phyloP scores from a whole-genome alignment of 1,140 invertebrate species.

The Drosophila nigrodunni region DNA sequence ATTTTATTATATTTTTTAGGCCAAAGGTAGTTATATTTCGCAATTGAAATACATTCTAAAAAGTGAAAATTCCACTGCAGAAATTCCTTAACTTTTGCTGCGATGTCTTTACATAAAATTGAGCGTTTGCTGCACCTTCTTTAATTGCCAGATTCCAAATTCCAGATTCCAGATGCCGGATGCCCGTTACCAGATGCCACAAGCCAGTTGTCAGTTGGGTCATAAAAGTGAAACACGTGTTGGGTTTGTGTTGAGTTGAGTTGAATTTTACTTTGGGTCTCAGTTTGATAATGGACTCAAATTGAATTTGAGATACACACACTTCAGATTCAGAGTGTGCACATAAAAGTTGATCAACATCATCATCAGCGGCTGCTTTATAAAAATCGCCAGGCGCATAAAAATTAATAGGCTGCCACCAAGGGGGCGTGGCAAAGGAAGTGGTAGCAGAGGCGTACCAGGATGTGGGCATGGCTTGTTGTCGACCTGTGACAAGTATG shows the following conservation, averaged over 20 bases:
- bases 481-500: conserved; percentile 60
- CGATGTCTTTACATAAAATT: conserved; percentile 5
- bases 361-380: conserved; percentile 8
- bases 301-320: conserved; percentile 33
- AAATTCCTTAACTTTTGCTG: not conserved
- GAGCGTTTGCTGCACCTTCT: conserved; percentile 11
- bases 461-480: not conserved
- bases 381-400: conserved; percentile 35
- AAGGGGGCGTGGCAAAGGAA: not conserved
- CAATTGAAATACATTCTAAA: too few species aligned
- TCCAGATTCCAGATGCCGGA: not conserved
- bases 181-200: not conserved
- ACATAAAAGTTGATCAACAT: conserved; percentile 41
- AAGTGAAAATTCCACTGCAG: too few species aligned
- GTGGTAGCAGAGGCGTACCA: not conserved
- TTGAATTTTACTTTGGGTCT: conserved; percentile 9
- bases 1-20: too few species aligned
- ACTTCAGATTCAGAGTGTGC: conserved; percentile 4
- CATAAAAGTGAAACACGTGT: conserved; percentile 30
- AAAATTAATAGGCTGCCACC: conserved; percentile 45
- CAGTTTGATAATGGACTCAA: conserved; percentile 36
- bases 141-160: not conserved
- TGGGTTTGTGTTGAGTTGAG: conserved; percentile 3
- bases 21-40: too few species aligned
- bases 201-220: conserved; percentile 1